Base-by-base conservation (phyloP, 1,140 invertebrate species). In the Drosophila micromelanica region DNA sequence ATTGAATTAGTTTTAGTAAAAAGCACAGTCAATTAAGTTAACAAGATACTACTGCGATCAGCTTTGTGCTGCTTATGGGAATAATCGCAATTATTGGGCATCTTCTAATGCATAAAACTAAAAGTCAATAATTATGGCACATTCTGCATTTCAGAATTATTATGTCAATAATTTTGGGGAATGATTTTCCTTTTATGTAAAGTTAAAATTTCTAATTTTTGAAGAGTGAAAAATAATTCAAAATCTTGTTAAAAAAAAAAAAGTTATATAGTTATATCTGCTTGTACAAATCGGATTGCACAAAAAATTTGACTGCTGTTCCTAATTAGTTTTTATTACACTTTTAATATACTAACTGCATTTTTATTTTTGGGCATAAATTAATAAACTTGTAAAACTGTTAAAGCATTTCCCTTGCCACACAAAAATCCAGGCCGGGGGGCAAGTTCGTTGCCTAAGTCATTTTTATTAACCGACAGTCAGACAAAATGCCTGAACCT, bases 351-450 rank as follows among this genome's bases (percentile, higher is more conserved):
- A 56, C 17, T 23, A 45, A 23, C 15, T 38, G 2, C 54, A 48
- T 2, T 57, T 69, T 73, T 59, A 74, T 13, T 51, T 30, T 72
- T n/a, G 46, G 17, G 11, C 74, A 61, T 87, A 89, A 79, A 82
- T 89, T 87, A 87, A 87, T 89, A 67, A 65, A 89, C 61, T 79
- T 87, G 79, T 87, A 82, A 80, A 84, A 60, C 59, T 73, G 80
- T 64, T 87, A 52, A 64, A 57, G 61, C 52, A 51, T 71, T 80
- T 84, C 76, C 79, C 79, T 79, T 73, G 65, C 62, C 74, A 57
- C 37, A 67, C 0, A 35, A 35, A 35, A n/a, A n/a, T n/a, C n/a
- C n/a, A n/a, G n/a, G n/a, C n/a, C n/a, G n/a, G 78, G 4, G 11
- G 48, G 13, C 64, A 57, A 73, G 82, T 86, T 81, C 62, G 76